These are phyloP conservation scores for Digitonthophagus gazella DNA, from an alignment of 2,888 invertebrate genomes.

Conservation along the genomic window DNA sequence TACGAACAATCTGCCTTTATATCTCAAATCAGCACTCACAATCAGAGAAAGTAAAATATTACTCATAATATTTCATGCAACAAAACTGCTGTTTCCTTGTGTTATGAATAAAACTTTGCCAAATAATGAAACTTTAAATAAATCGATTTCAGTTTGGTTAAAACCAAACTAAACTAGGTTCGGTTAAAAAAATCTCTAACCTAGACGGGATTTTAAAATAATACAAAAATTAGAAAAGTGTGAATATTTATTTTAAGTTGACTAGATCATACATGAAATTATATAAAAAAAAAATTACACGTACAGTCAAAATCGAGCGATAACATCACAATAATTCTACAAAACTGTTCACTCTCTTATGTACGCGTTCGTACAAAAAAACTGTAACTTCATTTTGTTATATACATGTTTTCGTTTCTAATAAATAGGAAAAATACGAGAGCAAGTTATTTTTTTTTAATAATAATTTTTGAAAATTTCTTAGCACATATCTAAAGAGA, in stretches of 20 bases:
- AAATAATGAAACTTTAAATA: too few relatives aligned
- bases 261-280: conserved; percentile 25
- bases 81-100: too few relatives aligned
- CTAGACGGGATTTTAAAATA: background rate
- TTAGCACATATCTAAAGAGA: too few relatives aligned
- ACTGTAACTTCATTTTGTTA: background rate
- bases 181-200: too few relatives aligned
- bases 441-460: background rate
- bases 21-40: too few relatives aligned
- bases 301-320: conserved; percentile 12
- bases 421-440: background rate
- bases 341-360: background rate
- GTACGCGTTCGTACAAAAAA: background rate
- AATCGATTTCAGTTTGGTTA: too few relatives aligned
- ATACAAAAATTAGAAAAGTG: conserved; percentile 23
- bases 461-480: too few relatives aligned
- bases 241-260: conserved; percentile 29
- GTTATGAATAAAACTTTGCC: too few relatives aligned
- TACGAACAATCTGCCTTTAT: too few relatives aligned
- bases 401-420: background rate
- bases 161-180: too few relatives aligned
- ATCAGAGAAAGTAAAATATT: too few relatives aligned
- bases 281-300: conserved; percentile 1
- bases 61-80: too few relatives aligned
- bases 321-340: conserved; percentile 21